Evolutionary conservation across 1,140 invertebrate species (phyloP).

Genomic region (Drosophila nebulosa): DNA sequence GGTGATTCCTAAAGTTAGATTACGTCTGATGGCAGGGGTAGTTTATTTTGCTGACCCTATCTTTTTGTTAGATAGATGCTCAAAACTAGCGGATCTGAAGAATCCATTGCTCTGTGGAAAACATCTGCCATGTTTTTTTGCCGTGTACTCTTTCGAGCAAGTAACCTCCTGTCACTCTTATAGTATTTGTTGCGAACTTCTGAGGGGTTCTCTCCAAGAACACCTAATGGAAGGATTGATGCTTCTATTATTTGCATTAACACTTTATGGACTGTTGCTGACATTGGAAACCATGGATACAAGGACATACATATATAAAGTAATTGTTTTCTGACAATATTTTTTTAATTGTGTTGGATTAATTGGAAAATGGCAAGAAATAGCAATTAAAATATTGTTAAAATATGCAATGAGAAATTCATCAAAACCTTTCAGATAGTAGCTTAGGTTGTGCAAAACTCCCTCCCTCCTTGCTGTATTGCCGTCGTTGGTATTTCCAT

Average conservation of each 20-base stretch:
- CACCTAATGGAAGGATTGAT: slow-evolving; percentile 13
- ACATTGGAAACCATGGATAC: slow-evolving; percentile 1
- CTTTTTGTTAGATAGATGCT: neutral
- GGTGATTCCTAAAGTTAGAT: too few species aligned
- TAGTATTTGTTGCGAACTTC: slow-evolving; percentile 11
- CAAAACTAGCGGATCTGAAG: neutral
- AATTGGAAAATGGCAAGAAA: too few species aligned
- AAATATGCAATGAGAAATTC: too few species aligned
- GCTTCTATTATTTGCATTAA: neutral
- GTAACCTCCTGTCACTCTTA: slow-evolving; percentile 19
- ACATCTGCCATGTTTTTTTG: neutral
- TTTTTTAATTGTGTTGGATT: too few species aligned
- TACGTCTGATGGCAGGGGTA: neutral
- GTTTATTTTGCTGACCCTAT: neutral
- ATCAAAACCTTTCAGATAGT: too few species aligned
- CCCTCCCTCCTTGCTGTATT: too few species aligned
- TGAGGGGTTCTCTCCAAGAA: slow-evolving; percentile 16
- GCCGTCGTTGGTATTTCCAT: neutral
- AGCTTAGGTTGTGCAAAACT: too few species aligned
- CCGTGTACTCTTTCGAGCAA: slow-evolving; percentile 14
- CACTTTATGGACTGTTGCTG: neutral
- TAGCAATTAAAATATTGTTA: too few species aligned
- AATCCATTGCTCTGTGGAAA: too few species aligned
- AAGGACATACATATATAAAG: neutral
- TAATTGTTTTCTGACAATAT: slow-evolving; percentile 20